Evolutionary conservation across 2,888 invertebrate genomes (phyloP).

Genomic region (Atrina japonica): DNA sequence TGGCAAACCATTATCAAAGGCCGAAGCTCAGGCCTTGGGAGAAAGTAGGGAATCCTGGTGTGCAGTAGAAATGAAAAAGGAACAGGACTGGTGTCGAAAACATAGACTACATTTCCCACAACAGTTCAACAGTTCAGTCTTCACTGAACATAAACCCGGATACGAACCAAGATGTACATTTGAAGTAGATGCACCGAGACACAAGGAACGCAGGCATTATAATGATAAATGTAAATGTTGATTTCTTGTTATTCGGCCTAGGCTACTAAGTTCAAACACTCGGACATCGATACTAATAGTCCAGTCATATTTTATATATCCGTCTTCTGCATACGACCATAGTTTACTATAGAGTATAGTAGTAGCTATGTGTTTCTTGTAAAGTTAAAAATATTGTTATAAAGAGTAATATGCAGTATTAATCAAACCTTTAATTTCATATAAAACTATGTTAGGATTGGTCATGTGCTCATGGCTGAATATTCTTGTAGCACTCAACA

Average conservation of each 20-base stretch:
- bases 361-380: too few species aligned
- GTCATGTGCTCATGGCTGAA: too few species aligned
- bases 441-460: too few species aligned
- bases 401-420: too few species aligned
- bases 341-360: too few species aligned
- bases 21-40: slow-evolving; percentile 57
- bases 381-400: too few species aligned
- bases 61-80: slow-evolving; percentile 75
- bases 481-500: too few species aligned
- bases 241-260: neutral
- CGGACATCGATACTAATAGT: too few species aligned
- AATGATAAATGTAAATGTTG: slow-evolving; percentile 63
- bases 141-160: slow-evolving; percentile 55
- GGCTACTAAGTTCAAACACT: too few species aligned
- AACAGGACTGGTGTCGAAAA: slow-evolving; percentile 74
- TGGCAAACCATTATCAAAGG: slow-evolving; percentile 45
- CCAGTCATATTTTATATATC: too few species aligned
- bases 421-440: too few species aligned
- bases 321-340: too few species aligned
- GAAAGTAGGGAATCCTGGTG: slow-evolving; percentile 76
- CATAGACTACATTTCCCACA: slow-evolving; percentile 63
- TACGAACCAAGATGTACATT: slow-evolving; percentile 68
- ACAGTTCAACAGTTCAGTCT: slow-evolving; percentile 62
- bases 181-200: slow-evolving; percentile 64
- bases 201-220: slow-evolving; percentile 67